Percentiles rank a stretch among this genome's conserved stretches.
These are phyloP conservation scores for Eurosta solidaginis DNA, from an alignment of 1,140 invertebrate genomes.

Conservation along the genomic window DNA sequence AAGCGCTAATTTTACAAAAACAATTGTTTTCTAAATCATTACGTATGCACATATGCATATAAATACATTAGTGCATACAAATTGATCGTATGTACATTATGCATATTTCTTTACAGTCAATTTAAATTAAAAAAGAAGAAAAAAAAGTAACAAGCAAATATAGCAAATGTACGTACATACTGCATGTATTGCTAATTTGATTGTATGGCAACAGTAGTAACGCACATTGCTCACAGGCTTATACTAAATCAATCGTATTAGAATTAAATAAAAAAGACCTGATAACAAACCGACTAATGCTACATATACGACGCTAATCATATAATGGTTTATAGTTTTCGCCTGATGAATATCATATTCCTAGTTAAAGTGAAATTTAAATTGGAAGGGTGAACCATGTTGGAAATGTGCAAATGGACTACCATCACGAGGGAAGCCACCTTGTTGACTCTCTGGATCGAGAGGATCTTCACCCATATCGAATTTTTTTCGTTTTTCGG, in stretches of 20 bases:
- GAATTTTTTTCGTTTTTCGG: conserved; percentile 90
- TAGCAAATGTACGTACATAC: not conserved
- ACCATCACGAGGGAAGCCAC: conserved; percentile 67
- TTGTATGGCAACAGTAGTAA: conserved; percentile 1
- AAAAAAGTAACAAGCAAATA: not conserved
- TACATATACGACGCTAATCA: conserved; percentile 26
- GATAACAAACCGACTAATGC: conserved; percentile 14
- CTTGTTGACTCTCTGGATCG: conserved; percentile 84
- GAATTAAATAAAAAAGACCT: not conserved
- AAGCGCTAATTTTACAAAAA: no score
- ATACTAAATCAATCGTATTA: not conserved
- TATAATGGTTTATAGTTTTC: not conserved
- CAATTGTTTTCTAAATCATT: no score
- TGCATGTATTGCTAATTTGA: not conserved
- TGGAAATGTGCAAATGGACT: conserved; percentile 91
- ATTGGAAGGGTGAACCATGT: conserved; percentile 86
- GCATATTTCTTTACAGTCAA: not conserved
- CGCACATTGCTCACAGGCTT: not conserved
- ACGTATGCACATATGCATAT: no score
- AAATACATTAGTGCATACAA: not conserved
- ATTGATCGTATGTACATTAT: not conserved
- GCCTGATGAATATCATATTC: not conserved
- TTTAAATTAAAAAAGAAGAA: not conserved
- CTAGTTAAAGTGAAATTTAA: conserved; percentile 94
- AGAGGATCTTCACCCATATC: conserved; percentile 96